These are phyloP conservation scores for Lonchura striata DNA, from an alignment of 2,113 vertebrate genomes.

Conservation along the genomic window DNA sequence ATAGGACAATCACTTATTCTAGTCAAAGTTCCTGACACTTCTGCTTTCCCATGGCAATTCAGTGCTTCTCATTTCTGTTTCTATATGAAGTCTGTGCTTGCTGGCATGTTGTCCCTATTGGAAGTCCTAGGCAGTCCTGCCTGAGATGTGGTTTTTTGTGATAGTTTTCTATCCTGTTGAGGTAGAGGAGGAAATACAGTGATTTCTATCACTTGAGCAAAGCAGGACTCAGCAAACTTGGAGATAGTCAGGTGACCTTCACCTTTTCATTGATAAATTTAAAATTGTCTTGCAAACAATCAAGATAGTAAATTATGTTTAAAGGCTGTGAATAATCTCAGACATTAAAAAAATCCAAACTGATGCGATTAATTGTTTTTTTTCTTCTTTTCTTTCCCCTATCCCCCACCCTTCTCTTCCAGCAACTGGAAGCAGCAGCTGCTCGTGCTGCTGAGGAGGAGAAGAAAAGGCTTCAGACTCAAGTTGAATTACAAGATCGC, in stretches of 20 bases:
- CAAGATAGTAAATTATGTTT: not conserved
- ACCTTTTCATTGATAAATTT: not conserved
- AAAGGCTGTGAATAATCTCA: not conserved
- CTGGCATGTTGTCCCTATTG: not conserved
- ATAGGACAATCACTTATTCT: not conserved
- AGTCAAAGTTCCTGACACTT: not conserved
- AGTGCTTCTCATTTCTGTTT: not conserved
- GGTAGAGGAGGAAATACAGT: not conserved
- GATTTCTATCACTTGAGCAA: not conserved
- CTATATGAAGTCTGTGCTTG: not conserved
- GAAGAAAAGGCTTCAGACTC: slow-evolving; percentile 86
- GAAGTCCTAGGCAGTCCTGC: not conserved
- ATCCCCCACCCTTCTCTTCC: not conserved
- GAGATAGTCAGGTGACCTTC: not conserved
- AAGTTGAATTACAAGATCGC: slow-evolving; percentile 90
- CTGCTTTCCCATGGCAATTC: slow-evolving; percentile 13
- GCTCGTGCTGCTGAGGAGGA: slow-evolving; percentile 88
- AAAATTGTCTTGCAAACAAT: not conserved
- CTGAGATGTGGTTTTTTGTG: not conserved
- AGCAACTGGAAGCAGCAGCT: slow-evolving; percentile 93
- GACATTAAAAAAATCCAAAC: not conserved
- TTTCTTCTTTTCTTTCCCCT: not conserved
- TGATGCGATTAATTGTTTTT: not conserved
- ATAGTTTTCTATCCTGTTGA: not conserved
- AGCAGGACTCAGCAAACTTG: not conserved